phyloP scores from a whole-genome alignment of 2,888 invertebrate species.

The Drosophila suboccidentalis region DNA sequence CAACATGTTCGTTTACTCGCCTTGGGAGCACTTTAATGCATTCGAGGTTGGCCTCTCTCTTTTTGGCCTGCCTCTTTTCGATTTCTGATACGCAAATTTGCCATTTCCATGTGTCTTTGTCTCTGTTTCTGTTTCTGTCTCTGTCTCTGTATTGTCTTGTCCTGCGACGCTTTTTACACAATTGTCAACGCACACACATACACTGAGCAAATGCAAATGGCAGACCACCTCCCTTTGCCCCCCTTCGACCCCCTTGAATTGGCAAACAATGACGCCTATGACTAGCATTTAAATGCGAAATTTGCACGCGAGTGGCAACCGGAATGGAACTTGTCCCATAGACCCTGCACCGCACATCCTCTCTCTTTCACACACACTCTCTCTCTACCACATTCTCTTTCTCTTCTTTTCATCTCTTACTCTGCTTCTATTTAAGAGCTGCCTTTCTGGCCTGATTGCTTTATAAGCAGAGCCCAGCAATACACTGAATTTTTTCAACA shows the following conservation, averaged over 20 bases:
- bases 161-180: slow-evolving; percentile 67
- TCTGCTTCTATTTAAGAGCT: slow-evolving; percentile 1
- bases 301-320: slow-evolving; percentile 76
- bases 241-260: slow-evolving; percentile 39
- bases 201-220: slow-evolving; percentile 62
- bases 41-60: slow-evolving; percentile 34
- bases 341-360: slow-evolving; percentile 6
- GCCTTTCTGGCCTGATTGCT: slow-evolving; percentile 60
- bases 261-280: slow-evolving; percentile 72
- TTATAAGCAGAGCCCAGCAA: slow-evolving; percentile 60
- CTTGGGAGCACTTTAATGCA: slow-evolving; percentile 71
- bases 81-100: slow-evolving; percentile 73
- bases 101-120: slow-evolving; percentile 28
- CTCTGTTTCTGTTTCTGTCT: slow-evolving; percentile 25
- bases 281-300: slow-evolving; percentile 80
- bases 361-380: background rate
- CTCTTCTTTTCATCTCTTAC: background rate
- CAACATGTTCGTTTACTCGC: slow-evolving; percentile 66
- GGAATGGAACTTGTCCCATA: slow-evolving; percentile 48
- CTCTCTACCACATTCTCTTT: background rate
- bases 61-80: slow-evolving; percentile 49
- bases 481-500: slow-evolving; percentile 34
- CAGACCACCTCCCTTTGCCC: background rate
- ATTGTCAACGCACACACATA: slow-evolving; percentile 65
- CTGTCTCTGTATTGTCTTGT: slow-evolving; percentile 63